Conservation (phyloP, 2,888 invertebrate genomes). For the Emmelina monodactyla region DNA sequence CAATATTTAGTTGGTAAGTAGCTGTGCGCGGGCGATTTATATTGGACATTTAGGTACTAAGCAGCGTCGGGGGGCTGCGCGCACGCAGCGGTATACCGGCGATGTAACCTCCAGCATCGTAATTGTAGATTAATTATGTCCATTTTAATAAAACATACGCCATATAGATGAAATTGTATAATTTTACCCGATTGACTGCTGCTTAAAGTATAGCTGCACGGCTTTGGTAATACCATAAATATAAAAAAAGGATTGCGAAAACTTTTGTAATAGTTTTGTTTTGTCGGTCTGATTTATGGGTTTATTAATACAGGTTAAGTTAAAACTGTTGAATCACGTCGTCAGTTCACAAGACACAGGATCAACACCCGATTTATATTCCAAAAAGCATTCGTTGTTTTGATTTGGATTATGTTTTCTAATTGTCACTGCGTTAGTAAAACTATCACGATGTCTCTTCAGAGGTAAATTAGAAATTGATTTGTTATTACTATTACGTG, state of each 20-base stretch:
- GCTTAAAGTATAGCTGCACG: no score
- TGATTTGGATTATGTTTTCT: constrained; percentile 62
- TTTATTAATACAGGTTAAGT: constrained; percentile 56
- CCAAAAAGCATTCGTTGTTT: constrained; percentile 50
- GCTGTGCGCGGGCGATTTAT: constrained; percentile 40
- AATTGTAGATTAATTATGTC: constrained; percentile 63
- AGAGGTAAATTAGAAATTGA: no score
- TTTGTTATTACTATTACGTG: no score
- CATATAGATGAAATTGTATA: constrained; percentile 56
- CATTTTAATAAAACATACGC: constrained; percentile 59
- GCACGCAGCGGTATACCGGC: constrained; percentile 56
- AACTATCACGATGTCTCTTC: not conserved
- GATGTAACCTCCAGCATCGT: constrained; percentile 57
- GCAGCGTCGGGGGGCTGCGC: constrained; percentile 29
- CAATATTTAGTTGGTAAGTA: constrained; percentile 46
- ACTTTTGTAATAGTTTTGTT: not conserved
- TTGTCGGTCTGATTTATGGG: no score
- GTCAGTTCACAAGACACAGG: constrained; percentile 58
- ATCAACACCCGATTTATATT: constrained; percentile 52
- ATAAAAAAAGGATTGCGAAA: no score
- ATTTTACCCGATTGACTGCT: constrained; percentile 45
- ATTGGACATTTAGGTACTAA: constrained; percentile 39
- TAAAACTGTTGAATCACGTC: constrained; percentile 62
- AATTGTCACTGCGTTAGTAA: constrained; percentile 48
- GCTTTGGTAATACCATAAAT: no score